Evolutionary conservation across 2,888 invertebrate genomes (phyloP).

Genomic region (Zhengitettix transpicula): DNA sequence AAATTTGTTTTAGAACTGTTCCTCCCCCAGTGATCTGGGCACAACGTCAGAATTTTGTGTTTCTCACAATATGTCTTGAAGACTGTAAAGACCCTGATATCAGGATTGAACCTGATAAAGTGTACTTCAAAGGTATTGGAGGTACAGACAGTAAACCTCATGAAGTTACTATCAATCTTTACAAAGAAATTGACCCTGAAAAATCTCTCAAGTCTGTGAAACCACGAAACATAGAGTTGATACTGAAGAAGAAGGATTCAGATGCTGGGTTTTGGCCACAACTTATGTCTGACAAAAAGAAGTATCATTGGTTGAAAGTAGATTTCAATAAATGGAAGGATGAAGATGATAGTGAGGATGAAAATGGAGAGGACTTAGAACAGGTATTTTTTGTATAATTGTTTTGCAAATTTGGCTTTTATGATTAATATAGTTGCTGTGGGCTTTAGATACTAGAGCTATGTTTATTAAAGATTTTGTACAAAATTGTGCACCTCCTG

Average conservation of each 20-base stretch:
- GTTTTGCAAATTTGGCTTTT: no score
- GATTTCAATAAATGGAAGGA: conserved; percentile 98
- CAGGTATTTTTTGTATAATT: no score
- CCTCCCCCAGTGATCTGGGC: conserved; percentile 90
- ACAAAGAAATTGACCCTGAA: conserved; percentile 66
- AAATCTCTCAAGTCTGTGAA: conserved; percentile 32
- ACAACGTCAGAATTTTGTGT: conserved; percentile 66
- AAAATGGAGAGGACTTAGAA: conserved; percentile 42
- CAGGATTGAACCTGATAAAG: conserved; percentile 39
- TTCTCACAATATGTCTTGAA: conserved; percentile 81
- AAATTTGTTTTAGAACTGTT: conserved; percentile 31
- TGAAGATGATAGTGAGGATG: conserved; percentile 85
- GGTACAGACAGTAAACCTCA: conserved; percentile 70
- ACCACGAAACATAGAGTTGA: conserved; percentile 32
- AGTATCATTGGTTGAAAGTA: conserved; percentile 90
- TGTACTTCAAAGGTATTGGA: conserved; percentile 73
- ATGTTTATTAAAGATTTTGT: no score
- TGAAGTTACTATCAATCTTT: conserved; percentile 65
- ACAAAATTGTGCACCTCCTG: no score
- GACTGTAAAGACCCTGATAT: conserved; percentile 71
- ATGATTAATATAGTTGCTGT: no score
- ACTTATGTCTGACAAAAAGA: conserved; percentile 71
- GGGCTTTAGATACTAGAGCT: no score
- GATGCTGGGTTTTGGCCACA: conserved; percentile 75
- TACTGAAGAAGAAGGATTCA: conserved; percentile 38